Conservation (phyloP, 2,888 invertebrate species). For the Embidobia sp. region DNA sequence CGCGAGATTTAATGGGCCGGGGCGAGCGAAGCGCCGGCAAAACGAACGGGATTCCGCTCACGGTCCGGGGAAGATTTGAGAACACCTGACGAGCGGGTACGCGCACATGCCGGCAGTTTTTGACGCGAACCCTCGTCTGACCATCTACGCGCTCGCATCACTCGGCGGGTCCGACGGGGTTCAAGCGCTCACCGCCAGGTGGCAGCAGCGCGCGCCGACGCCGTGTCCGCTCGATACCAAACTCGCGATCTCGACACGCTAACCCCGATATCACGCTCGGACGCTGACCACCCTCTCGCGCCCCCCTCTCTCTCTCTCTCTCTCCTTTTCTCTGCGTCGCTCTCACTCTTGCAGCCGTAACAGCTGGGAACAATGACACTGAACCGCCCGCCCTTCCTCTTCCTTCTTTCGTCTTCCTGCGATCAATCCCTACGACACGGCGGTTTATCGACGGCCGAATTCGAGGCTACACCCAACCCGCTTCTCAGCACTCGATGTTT, state of each 20-base stretch:
- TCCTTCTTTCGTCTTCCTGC: conserved; percentile 29
- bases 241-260: conserved; percentile 72
- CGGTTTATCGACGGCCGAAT: conserved; percentile 30
- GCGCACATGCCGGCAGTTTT: conserved; percentile 59
- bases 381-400: conserved; percentile 60
- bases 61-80: too few species aligned
- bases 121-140: conserved; percentile 52
- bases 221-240: conserved; percentile 54
- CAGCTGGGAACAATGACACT: conserved; percentile 63
- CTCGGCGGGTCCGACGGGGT: conserved; percentile 34
- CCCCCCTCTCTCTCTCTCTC: too few species aligned
- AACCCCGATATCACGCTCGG: conserved; percentile 72
- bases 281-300: conserved; percentile 63
- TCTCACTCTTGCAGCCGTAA: conserved; percentile 55
- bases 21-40: too few species aligned
- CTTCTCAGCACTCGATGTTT: too few species aligned
- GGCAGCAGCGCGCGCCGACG: conserved; percentile 56
- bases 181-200: conserved; percentile 24
- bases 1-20: too few species aligned
- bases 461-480: conserved; percentile 10
- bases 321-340: conserved; percentile 33
- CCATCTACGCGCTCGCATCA: conserved; percentile 53
- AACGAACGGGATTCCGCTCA: too few species aligned
- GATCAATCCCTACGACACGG: conserved; percentile 43
- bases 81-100: conserved; percentile 28